Evolutionary conservation across 2,888 invertebrate genomes (phyloP), one percentile per base, ranked within the genome.

Genomic region (Stratiomys singularior): DNA sequence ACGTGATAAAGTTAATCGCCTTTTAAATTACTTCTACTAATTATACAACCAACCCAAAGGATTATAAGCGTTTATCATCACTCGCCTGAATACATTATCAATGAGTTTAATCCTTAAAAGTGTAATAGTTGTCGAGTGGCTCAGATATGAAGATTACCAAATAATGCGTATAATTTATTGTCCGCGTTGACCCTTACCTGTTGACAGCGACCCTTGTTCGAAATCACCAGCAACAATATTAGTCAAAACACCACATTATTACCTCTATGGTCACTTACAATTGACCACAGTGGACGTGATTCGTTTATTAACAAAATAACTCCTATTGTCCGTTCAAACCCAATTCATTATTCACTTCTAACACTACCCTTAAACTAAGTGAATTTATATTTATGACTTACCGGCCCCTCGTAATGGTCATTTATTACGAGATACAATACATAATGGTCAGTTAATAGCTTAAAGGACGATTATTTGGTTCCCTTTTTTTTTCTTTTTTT

Each of bases 251-350:
- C 0, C 52, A 60, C 60, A 60, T n/a, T n/a, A 60, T 60, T 60
- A 60, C 60, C 9, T 60, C 23, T 60, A 60, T 18, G 25, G 23
- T 60, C 60, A 18, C 18, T 60, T 60, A 23, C 7, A 60, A 25
- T 25, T 60, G 60, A 60, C 60, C 52, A 52, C 52, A 52, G 52
- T 18, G 52, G 18, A 52, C 52, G 52, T 52, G 52, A 52, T 52
- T 52, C 52, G 2, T 52, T 52, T 52, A 52, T 52, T 52, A 52
- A 13, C 52, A 52, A 52, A 52, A 52, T 52, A n/a, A 52, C 52
- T n/a, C 37, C 52, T 52, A 2, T 52, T 18, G 18, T 52, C 52
- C 52, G 15, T 52, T 18, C n/a, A 9, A 3, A 37, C 52, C 52
- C 18, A 52, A 52, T 52, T n/a, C 52, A 52, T 52, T 52, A 52